A percentile compares a stretch with the other conserved stretches of the same genome.
phyloP scores from a whole-genome alignment of 2,888 invertebrate species.

The Archips xylosteana region DNA sequence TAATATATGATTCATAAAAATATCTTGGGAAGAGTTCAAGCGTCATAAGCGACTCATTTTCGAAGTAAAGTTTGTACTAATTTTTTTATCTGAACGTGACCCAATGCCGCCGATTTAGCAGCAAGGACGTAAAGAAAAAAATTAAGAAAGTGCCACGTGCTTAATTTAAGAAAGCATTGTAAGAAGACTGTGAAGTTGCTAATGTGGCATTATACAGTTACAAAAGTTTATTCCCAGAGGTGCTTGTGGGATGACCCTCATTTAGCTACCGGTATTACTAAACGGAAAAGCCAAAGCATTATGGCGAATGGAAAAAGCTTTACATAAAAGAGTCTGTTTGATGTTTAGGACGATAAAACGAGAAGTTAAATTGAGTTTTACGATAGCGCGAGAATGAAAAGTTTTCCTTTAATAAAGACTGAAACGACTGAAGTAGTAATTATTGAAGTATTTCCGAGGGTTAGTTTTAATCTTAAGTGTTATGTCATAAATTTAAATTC shows the following conservation, averaged over 20 bases:
- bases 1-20: too few relatives aligned
- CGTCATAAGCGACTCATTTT: too few relatives aligned
- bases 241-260: background rate
- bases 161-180: too few relatives aligned
- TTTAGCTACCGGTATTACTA: slow-evolving; percentile 4
- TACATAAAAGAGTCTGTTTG: slow-evolving; percentile 9
- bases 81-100: too few relatives aligned
- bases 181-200: too few relatives aligned
- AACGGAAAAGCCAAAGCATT: background rate
- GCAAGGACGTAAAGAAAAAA: too few relatives aligned
- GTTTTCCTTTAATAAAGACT: slow-evolving; percentile 6
- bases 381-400: background rate
- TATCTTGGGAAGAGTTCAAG: too few relatives aligned
- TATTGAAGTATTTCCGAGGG: background rate
- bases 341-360: slow-evolving; percentile 27
- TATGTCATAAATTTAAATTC: background rate
- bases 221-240: background rate
- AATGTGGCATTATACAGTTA: background rate
- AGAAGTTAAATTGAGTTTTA: slow-evolving; percentile 34
- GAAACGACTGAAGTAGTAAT: background rate
- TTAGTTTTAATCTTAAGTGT: background rate
- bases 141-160: too few relatives aligned
- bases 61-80: too few relatives aligned
- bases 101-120: too few relatives aligned
- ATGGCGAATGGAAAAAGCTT: slow-evolving; percentile 9